These are phyloP conservation scores for Petrocephalus schoutedeni DNA, from an alignment of 2,797 vertebrate genomes.

Conservation along the genomic window DNA sequence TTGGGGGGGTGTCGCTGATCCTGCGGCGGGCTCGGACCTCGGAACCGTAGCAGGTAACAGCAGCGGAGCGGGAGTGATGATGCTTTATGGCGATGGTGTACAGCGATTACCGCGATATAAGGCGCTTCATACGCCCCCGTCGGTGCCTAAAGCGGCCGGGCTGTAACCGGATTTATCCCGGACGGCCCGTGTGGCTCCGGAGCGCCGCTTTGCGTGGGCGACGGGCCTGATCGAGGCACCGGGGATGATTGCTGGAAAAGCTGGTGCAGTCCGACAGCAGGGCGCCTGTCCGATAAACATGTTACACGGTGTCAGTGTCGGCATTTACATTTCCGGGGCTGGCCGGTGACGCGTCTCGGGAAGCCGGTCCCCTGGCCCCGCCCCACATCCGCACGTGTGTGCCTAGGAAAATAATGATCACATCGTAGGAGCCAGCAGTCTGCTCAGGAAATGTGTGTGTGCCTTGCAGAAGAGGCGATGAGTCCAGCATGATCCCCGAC, in stretches of 20 bases:
- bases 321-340: background rate
- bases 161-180: background rate
- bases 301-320: background rate
- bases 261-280: background rate
- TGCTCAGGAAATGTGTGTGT: conserved; percentile 47
- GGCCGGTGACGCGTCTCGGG: background rate
- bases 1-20: background rate
- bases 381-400: background rate
- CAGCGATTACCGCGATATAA: background rate
- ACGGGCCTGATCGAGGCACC: background rate
- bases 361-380: background rate
- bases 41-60: background rate
- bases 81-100: background rate
- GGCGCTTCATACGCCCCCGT: background rate
- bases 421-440: background rate
- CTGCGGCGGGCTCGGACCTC: background rate
- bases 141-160: background rate
- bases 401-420: conserved; percentile 3
- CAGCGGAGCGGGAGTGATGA: background rate
- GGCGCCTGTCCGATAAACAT: background rate
- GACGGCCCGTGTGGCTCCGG: background rate
- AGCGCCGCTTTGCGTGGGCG: background rate
- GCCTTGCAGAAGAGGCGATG: conserved; percentile 62
- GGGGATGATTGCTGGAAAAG: background rate
- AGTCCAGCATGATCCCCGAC: conserved; percentile 62